These are phyloP conservation scores for Triplophysa siluroides DNA, from an alignment of 2,113 vertebrate species.

Conservation along the genomic window DNA sequence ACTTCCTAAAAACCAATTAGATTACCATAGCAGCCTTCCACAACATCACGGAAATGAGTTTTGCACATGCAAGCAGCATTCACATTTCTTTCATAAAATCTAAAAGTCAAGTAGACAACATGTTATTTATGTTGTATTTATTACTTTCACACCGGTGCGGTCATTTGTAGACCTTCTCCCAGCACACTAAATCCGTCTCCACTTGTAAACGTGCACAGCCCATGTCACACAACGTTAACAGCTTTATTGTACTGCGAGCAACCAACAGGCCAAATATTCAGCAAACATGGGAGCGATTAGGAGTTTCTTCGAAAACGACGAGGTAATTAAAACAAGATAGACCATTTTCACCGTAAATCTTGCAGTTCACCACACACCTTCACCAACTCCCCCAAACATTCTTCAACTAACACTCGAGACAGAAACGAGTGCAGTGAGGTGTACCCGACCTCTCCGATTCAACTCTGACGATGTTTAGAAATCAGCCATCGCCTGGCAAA, in stretches of 20 bases:
- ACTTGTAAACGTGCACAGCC: not conserved
- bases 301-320: slow-evolving; percentile 12
- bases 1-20: too few species aligned
- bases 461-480: not conserved
- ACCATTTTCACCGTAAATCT: slow-evolving; percentile 36
- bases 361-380: slow-evolving; percentile 17
- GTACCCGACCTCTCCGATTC: not conserved
- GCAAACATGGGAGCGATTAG: slow-evolving; percentile 34
- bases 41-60: not conserved
- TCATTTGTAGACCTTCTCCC: not conserved
- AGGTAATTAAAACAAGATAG: slow-evolving; percentile 50
- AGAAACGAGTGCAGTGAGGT: not conserved
- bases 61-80: not conserved
- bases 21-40: not conserved
- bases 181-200: not conserved
- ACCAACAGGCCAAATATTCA: slow-evolving; percentile 28
- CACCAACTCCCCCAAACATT: not conserved
- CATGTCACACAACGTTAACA: not conserved
- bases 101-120: not conserved
- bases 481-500: not conserved
- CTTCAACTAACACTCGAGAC: not conserved
- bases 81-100: not conserved
- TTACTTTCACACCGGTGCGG: not conserved
- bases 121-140: not conserved
- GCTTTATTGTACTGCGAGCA: not conserved